Percentiles rank a stretch among this genome's conserved stretches.
Evolutionary conservation across 2,113 vertebrate species (phyloP).

Genomic region (Bothrops jararaca): DNA sequence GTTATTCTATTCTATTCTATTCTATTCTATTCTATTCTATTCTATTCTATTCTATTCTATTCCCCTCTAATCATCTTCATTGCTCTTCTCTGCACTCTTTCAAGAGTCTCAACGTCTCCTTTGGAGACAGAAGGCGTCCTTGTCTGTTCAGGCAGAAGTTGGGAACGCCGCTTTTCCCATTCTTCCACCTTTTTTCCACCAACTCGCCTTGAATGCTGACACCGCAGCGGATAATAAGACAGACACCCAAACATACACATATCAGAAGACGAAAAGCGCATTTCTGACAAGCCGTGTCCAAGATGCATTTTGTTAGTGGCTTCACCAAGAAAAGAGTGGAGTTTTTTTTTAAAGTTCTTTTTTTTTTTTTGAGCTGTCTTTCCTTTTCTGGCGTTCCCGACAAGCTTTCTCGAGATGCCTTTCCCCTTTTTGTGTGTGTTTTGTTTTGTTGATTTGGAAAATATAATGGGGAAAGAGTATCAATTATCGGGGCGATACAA

Average conservation of each 20-base stretch:
- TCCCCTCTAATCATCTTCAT: too few relatives aligned
- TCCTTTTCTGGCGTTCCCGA: conserved; percentile 53
- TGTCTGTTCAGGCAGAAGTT: background rate
- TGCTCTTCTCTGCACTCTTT: too few relatives aligned
- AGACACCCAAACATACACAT: conserved; percentile 17
- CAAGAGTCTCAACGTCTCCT: background rate
- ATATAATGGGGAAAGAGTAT: conserved; percentile 63
- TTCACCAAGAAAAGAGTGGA: conserved; percentile 39
- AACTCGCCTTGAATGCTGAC: conserved; percentile 48
- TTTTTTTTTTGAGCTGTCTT: background rate
- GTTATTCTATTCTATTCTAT: too few relatives aligned
- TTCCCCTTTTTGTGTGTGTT: conserved; percentile 44
- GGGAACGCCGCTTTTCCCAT: conserved; percentile 6
- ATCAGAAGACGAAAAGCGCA: background rate
- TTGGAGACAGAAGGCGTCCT: background rate
- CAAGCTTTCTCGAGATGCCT: conserved; percentile 59
- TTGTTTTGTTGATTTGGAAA: conserved; percentile 60
- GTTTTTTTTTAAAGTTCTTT: conserved; percentile 32
- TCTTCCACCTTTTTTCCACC: background rate
- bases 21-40: too few relatives aligned
- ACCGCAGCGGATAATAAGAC: conserved; percentile 55
- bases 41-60: too few relatives aligned
- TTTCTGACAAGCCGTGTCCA: conserved; percentile 51
- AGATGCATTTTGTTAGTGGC: conserved; percentile 66
- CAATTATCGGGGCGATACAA: conserved; percentile 60